phyloP scores from a whole-genome alignment of 2,888 invertebrate species.

The Athetis lepigone region DNA sequence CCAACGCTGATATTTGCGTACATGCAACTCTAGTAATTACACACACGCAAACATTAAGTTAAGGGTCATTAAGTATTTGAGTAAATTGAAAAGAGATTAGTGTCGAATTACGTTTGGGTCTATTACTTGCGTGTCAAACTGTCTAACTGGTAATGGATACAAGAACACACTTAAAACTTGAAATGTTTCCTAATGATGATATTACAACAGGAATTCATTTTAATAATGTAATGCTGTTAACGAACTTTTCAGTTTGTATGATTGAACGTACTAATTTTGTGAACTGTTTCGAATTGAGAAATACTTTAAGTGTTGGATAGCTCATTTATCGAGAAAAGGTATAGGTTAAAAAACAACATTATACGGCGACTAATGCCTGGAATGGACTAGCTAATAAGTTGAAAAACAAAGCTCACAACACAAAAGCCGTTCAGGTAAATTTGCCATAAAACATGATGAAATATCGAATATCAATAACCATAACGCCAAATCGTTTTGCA shows the following conservation, averaged over 20 bases:
- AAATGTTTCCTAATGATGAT: constrained; percentile 12
- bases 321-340: too few relatives aligned
- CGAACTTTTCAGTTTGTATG: too few relatives aligned
- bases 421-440: constrained; percentile 10
- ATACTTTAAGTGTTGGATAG: too few relatives aligned
- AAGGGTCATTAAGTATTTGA: constrained; percentile 18
- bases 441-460: constrained; percentile 26
- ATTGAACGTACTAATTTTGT: too few relatives aligned
- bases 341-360: too few relatives aligned
- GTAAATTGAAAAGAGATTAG: constrained; percentile 39
- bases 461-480: constrained; percentile 49
- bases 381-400: too few relatives aligned
- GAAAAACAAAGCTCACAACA: constrained; percentile 5
- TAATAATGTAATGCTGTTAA: too few relatives aligned
- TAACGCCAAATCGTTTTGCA: constrained; percentile 39
- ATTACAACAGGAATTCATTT: constrained; percentile 10
- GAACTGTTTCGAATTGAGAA: too few relatives aligned
- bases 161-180: constrained; percentile 1
- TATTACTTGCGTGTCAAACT: constrained; percentile 9
- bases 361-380: too few relatives aligned
- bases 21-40: constrained; percentile 49
- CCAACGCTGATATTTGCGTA: constrained; percentile 34
- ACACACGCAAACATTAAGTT: constrained; percentile 42
- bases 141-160: constrained; percentile 8
- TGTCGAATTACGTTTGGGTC: constrained; percentile 27